Evolutionary conservation across 2,797 vertebrate species (phyloP), one percentile per base, ranked within the genome.

Genomic region (Acridotheres tristis): DNA sequence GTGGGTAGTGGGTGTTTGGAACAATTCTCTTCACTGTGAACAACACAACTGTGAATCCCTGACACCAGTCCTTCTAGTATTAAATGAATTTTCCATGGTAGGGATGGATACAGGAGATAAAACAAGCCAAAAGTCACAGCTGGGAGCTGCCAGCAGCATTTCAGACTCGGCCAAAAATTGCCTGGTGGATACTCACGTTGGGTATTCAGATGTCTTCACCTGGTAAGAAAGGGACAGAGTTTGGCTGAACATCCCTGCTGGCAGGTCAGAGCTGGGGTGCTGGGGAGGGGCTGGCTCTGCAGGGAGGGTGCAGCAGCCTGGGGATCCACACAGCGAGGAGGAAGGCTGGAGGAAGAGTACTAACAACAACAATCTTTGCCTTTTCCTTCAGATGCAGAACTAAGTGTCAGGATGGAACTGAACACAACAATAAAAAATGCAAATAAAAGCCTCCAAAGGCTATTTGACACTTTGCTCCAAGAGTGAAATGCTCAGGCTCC

Each of bases 51-150:
- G 30, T 55, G 59, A 69, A 73, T 16, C 21, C 38, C 63, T 89
- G 34, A 54, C 62, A 68, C n/a, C 47, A 68, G 25, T n/a, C 72
- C 43, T 22, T 51, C 66, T 27, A 18, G n/a, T 15, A 34, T 59
- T 50, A 81, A 88, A 78, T 78, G 50, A 30, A 93, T 94, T 94
- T 96, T 94, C 83, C 69, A 16, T 69, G 91, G 82, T 77, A 32
- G 18, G 40, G 40, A 16, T 84, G 69, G 77, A 78, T 50, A 48
- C 0, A 3, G 22, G 51, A 78, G 18, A 26, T 51, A 66, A 72
- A 92, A 53, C 38, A 26, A 85, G 93, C 88, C 94, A 93, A 78
- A 90, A 93, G 7, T 20, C 88, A 50, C 89, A 96, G 94, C 90
- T 96, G 95, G 88, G 83, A 90, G 73, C 69, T 86, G 96, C 69